Conservation (phyloP, 2,797 vertebrate species). For the Melanotaenia trifasciata region DNA sequence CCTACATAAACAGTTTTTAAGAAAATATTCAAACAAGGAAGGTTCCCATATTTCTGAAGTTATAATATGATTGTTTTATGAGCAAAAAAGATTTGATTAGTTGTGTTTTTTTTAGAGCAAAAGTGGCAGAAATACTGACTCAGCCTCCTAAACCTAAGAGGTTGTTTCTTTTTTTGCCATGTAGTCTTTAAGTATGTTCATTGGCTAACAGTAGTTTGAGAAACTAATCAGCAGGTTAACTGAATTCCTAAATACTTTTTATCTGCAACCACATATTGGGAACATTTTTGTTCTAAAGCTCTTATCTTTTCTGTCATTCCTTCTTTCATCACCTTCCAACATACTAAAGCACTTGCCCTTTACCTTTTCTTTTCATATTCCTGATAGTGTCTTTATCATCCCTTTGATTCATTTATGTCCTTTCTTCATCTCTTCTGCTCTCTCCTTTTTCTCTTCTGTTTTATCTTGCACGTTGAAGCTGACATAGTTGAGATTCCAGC, state of each 20-base stretch:
- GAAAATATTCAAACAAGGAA: background rate
- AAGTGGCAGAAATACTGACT: background rate
- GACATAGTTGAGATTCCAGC: constrained; percentile 74
- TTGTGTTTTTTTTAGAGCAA: background rate
- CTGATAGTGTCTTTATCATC: constrained; percentile 11
- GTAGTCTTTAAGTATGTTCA: too few relatives aligned
- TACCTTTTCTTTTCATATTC: background rate
- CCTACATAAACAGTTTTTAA: background rate
- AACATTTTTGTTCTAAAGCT: background rate
- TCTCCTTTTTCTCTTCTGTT: constrained; percentile 31
- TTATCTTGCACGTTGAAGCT: constrained; percentile 46
- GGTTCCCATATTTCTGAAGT: background rate
- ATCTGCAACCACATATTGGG: background rate
- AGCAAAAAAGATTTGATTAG: background rate
- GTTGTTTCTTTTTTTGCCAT: too few relatives aligned
- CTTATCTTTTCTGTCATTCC: background rate
- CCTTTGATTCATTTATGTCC: constrained; percentile 19
- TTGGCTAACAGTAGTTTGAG: too few relatives aligned
- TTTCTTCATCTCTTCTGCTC: constrained; percentile 9
- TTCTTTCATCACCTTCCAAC: constrained; percentile 3
- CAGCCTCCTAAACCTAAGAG: too few relatives aligned
- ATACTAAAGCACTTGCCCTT: background rate
- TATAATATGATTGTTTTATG: background rate
- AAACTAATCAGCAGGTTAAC: background rate
- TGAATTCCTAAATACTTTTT: background rate